phyloP scores from a whole-genome alignment of 2,797 vertebrate genomes.

The Gallinago solitaria region DNA sequence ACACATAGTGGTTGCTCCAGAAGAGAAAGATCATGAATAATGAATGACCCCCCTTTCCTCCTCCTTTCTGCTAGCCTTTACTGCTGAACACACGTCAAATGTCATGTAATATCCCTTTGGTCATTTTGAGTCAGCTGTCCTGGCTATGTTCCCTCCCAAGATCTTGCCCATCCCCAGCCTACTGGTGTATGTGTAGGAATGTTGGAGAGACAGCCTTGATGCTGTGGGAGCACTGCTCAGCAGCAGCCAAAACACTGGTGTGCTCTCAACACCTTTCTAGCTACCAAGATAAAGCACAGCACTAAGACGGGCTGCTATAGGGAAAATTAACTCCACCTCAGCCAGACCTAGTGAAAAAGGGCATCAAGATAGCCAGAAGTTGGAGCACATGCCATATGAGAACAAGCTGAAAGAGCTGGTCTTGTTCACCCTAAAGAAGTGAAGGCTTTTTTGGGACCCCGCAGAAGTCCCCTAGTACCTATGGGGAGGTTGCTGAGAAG shows the following conservation, averaged over 20 bases:
- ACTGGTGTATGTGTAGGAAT: too few species aligned
- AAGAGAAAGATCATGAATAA: background rate
- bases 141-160: too few species aligned
- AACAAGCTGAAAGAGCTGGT: background rate
- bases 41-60: background rate
- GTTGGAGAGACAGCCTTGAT: too few species aligned
- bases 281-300: background rate
- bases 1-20: background rate
- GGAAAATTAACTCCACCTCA: background rate
- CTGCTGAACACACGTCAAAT: background rate
- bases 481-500: background rate
- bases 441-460: background rate
- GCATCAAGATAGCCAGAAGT: background rate
- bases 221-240: background rate
- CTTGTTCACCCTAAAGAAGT: background rate
- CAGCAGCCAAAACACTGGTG: background rate
- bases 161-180: too few species aligned
- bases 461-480: background rate
- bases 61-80: background rate
- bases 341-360: background rate
- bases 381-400: background rate
- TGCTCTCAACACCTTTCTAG: background rate
- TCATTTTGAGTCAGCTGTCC: background rate
- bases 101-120: background rate
- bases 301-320: background rate